A percentile compares a stretch with the other conserved stretches of the same genome.
Evolutionary conservation across 2,888 invertebrate genomes (phyloP).

Genomic region (Prosapia bicincta): DNA sequence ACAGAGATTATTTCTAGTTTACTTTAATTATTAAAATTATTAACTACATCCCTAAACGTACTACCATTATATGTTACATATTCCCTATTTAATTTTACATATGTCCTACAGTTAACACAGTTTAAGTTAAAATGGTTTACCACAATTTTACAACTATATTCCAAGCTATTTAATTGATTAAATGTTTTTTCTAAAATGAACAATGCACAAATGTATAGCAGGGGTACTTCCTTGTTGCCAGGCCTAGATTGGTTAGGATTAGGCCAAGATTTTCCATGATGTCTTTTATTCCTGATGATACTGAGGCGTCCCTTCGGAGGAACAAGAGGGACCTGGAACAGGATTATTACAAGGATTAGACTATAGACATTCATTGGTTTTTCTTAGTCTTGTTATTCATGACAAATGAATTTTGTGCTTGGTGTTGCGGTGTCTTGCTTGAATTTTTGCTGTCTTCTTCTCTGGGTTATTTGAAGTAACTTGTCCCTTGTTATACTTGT

Average conservation of each 20-base stretch:
- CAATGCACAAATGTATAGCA: not conserved
- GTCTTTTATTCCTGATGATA: not conserved
- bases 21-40: not conserved
- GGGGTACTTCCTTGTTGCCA: not conserved
- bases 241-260: not conserved
- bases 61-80: not conserved
- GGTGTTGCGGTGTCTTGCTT: not conserved
- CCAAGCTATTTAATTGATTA: too few species aligned
- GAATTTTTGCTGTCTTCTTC: not conserved
- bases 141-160: not conserved
- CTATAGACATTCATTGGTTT: not conserved
- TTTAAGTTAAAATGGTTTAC: not conserved
- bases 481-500: too few species aligned
- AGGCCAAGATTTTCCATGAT: not conserved
- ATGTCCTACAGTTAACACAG: not conserved
- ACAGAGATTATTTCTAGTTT: not conserved
- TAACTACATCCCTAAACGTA: not conserved
- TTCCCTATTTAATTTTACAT: not conserved
- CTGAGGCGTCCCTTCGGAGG: not conserved
- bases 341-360: too few species aligned
- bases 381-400: not conserved
- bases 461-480: too few species aligned
- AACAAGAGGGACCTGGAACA: too few species aligned
- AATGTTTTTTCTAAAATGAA: not conserved
- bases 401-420: not conserved